A percentile compares a stretch with the other conserved stretches of the same genome.
These are phyloP conservation scores for Taxidea taxus DNA, from an alignment of 2,113 vertebrate genomes.

Conservation along the genomic window DNA sequence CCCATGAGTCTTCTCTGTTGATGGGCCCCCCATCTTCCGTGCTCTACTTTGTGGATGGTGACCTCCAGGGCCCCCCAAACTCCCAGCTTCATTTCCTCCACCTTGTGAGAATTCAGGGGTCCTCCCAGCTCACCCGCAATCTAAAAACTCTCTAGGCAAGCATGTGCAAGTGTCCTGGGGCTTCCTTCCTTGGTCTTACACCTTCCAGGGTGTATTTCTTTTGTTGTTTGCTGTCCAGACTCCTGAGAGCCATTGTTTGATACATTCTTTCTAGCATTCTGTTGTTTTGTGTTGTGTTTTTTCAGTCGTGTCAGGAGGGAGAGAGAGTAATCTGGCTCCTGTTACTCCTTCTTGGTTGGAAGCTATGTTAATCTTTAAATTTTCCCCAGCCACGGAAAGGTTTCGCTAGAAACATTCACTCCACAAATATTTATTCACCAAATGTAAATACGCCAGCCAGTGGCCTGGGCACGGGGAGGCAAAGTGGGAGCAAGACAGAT, in stretches of 20 bases:
- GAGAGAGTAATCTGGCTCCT: not conserved
- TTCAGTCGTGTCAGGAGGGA: not conserved
- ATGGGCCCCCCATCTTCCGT: not conserved
- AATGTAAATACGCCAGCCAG: not conserved
- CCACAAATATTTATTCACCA: not conserved
- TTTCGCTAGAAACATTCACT: not conserved
- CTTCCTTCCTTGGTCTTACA: accelerated
- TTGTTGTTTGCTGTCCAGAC: too few relatives aligned
- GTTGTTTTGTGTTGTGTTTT: not conserved
- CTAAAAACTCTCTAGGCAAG: not conserved
- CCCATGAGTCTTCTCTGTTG: not conserved
- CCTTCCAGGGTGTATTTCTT: accelerated
- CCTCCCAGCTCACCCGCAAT: not conserved
- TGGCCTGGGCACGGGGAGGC: accelerated
- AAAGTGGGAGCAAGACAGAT: not conserved
- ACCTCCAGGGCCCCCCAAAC: not conserved
- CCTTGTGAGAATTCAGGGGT: too few relatives aligned
- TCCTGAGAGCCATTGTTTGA: not conserved
- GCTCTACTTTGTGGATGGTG: not conserved
- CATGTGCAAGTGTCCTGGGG: accelerated
- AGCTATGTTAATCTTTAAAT: not conserved
- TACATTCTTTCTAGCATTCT: not conserved
- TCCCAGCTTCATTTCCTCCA: not conserved
- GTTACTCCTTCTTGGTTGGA: not conserved
- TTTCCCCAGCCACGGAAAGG: not conserved